A percentile compares a stretch with the other conserved stretches of the same genome.
phyloP scores from a whole-genome alignment of 2,888 invertebrate species.

The Onchidella celtica region DNA sequence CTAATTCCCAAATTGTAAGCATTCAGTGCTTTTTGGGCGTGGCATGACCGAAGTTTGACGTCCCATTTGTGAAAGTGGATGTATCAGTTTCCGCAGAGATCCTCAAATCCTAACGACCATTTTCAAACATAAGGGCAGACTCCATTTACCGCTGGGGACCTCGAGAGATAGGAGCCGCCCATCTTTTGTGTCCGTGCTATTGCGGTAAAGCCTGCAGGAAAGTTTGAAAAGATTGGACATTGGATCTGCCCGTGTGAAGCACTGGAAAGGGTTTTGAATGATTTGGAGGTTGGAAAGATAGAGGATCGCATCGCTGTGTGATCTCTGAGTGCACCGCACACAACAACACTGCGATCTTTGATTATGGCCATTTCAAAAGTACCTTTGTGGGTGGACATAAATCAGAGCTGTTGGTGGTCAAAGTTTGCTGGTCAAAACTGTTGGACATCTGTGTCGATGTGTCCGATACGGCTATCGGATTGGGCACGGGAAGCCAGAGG shows the following conservation, averaged over 20 bases:
- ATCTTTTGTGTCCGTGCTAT: not conserved
- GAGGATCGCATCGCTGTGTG: no score
- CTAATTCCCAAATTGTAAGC: not conserved
- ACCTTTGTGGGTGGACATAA: conserved; percentile 1
- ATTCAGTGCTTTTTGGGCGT: not conserved
- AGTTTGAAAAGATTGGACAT: not conserved
- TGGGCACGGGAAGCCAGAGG: not conserved
- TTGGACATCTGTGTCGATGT: conserved; percentile 1
- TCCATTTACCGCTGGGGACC: not conserved
- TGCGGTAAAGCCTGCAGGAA: not conserved
- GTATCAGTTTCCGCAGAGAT: not conserved
- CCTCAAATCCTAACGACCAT: not conserved
- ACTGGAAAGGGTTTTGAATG: no score
- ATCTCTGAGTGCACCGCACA: no score
- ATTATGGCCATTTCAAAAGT: no score
- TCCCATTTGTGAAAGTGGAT: not conserved
- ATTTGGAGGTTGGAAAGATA: no score
- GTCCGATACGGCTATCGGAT: not conserved
- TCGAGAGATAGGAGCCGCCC: not conserved
- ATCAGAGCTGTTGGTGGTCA: not conserved
- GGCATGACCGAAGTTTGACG: conserved; percentile 7
- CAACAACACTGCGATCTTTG: no score
- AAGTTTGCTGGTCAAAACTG: not conserved
- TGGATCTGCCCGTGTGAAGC: not conserved
- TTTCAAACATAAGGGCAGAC: conserved; percentile 1